Evolutionary conservation across 2,888 invertebrate genomes (phyloP).

Genomic region (Ophion costatus): DNA sequence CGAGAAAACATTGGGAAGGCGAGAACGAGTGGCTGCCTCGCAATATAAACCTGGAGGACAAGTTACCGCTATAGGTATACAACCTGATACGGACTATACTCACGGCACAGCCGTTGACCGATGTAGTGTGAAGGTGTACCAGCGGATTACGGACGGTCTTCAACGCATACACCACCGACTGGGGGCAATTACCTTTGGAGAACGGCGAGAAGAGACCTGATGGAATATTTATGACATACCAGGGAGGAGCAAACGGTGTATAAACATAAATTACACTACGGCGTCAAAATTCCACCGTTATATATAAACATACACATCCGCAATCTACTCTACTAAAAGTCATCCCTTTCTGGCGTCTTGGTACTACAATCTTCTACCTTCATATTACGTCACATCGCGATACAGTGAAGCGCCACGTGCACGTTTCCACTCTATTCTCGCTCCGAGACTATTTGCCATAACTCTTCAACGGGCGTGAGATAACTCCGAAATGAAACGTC

Average conservation of each 20-base stretch:
- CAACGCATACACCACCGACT: constrained; percentile 33
- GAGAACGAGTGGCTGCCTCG: constrained; percentile 39
- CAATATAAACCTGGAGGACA: constrained; percentile 50
- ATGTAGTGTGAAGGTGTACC: constrained; percentile 40
- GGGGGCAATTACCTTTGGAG: constrained; percentile 57
- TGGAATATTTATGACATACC: constrained; percentile 66
- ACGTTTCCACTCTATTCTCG: background rate
- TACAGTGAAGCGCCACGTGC: background rate
- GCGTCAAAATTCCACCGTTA: constrained; percentile 39
- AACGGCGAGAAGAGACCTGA: constrained; percentile 42
- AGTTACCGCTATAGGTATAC: constrained; percentile 30
- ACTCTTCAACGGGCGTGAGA: background rate
- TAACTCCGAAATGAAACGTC: background rate
- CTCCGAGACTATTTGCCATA: background rate
- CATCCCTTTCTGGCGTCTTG: background rate
- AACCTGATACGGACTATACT: constrained; percentile 15
- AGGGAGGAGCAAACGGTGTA: background rate
- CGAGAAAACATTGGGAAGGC: constrained; percentile 46
- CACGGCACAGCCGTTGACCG: constrained; percentile 33
- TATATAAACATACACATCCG: background rate
- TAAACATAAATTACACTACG: constrained; percentile 60
- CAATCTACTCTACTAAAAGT: background rate
- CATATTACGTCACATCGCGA: background rate
- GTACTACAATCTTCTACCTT: constrained; percentile 20
- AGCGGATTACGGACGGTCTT: constrained; percentile 46